Percentiles rank a stretch among this genome's conserved stretches.
Conservation (phyloP, 1,140 invertebrate species). For the Adelges cooleyi region DNA sequence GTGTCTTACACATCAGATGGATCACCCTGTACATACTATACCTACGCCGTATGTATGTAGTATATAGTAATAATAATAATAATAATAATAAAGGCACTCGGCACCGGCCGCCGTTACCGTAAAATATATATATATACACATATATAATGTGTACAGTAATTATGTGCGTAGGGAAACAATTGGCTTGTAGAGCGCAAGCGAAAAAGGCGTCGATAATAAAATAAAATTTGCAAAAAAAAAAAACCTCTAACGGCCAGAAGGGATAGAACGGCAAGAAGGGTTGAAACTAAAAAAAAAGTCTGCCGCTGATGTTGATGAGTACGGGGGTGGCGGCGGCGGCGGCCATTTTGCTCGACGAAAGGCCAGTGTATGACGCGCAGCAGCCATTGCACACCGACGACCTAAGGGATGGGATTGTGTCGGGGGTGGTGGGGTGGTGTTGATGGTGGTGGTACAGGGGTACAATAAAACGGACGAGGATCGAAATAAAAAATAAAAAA, state of each 20-base stretch:
- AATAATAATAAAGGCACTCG: no score
- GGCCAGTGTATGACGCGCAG: background rate
- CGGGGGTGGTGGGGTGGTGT: background rate
- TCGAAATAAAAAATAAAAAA: constrained; percentile 11
- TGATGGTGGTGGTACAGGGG: background rate
- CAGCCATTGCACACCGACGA: constrained; percentile 18
- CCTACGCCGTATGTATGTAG: no score
- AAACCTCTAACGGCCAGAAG: no score
- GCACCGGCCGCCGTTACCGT: no score
- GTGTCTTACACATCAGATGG: no score
- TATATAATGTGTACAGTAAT: no score
- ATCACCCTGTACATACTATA: no score
- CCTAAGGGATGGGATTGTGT: background rate
- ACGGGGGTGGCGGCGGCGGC: background rate
- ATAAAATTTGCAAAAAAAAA: no score
- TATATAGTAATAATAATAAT: no score
- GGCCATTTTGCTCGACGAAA: no score
- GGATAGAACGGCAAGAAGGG: background rate
- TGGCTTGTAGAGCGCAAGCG: constrained; percentile 9
- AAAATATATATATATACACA: no score
- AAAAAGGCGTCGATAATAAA: constrained; percentile 24
- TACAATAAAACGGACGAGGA: background rate
- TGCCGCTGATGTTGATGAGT: background rate
- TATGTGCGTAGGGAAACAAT: constrained; percentile 12
- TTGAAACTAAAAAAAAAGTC: background rate